Percentiles rank a stretch among this genome's conserved stretches.
These are phyloP conservation scores for Chromoteleia sp. DNA, from an alignment of 2,888 invertebrate species.

Conservation along the genomic window DNA sequence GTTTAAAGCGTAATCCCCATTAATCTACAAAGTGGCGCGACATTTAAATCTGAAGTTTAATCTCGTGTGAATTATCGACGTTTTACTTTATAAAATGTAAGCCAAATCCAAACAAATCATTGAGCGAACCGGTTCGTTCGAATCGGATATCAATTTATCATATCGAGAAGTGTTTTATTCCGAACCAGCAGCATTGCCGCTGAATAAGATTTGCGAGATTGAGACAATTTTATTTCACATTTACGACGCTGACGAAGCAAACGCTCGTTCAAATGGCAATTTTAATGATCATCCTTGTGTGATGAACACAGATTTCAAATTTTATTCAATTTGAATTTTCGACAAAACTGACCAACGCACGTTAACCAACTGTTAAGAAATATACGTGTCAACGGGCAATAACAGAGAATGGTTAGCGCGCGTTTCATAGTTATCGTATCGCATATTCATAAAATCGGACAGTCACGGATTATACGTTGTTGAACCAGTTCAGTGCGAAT, in stretches of 20 bases:
- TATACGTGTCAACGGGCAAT: conserved; percentile 66
- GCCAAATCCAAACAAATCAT: conserved; percentile 67
- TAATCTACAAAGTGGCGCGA: conserved; percentile 65
- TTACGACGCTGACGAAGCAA: conserved; percentile 8
- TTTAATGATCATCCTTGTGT: conserved; percentile 1
- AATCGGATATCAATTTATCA: conserved; percentile 65
- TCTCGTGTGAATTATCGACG: conserved; percentile 64
- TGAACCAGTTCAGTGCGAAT: conserved; percentile 61
- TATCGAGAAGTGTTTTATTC: conserved; percentile 57
- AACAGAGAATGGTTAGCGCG: conserved; percentile 38
- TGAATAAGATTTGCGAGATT: conserved; percentile 42
- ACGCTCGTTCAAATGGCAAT: no score
- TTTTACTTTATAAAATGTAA: conserved; percentile 64
- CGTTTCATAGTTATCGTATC: conserved; percentile 64
- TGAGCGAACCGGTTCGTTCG: conserved; percentile 59
- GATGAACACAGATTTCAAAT: conserved; percentile 1
- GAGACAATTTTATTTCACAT: conserved; percentile 41
- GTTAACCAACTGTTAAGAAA: conserved; percentile 55
- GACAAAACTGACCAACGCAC: conserved; percentile 41
- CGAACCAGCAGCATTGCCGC: conserved; percentile 40
- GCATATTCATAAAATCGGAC: conserved; percentile 70
- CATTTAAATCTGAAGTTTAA: conserved; percentile 62
- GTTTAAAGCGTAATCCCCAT: conserved; percentile 65
- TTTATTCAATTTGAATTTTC: conserved; percentile 29
- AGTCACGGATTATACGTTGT: conserved; percentile 67